phyloP scores from a whole-genome alignment of 2,797 vertebrate species.

The Gadopsis marmoratus region DNA sequence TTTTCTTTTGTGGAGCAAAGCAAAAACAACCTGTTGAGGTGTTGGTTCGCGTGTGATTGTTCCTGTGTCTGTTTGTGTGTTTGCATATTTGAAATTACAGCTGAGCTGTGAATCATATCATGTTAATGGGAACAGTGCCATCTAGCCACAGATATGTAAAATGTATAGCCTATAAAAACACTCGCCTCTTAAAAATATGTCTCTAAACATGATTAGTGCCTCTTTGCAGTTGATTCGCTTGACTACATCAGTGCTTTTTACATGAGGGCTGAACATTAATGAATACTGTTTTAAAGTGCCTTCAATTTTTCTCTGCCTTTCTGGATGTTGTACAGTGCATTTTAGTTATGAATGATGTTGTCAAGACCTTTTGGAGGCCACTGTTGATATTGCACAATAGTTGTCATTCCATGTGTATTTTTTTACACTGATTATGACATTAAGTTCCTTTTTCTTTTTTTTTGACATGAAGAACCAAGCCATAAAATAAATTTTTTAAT shows the following conservation, averaged over 20 bases:
- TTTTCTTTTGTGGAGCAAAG: conserved; percentile 35
- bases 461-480: conserved; percentile 68
- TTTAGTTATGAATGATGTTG: conserved; percentile 30
- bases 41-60: conserved; percentile 6
- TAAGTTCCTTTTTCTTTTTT: conserved; percentile 31
- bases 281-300: conserved; percentile 75
- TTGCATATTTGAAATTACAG: conserved; percentile 38
- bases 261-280: conserved; percentile 64
- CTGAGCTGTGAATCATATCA: conserved; percentile 64
- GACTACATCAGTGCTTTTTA: conserved; percentile 51
- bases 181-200: conserved; percentile 27
- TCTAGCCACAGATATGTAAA: conserved; percentile 53
- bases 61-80: conserved; percentile 3
- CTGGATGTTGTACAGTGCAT: conserved; percentile 38
- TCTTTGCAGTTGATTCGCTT: conserved; percentile 57
- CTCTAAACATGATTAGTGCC: conserved; percentile 67
- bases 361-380: conserved; percentile 42
- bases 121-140: conserved; percentile 72
- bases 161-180: conserved; percentile 49
- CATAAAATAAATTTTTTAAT: conserved; percentile 64
- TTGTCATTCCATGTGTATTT: conserved; percentile 72
- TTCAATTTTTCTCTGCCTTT: conserved; percentile 61
- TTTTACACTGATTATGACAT: conserved; percentile 58
- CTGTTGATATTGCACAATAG: conserved; percentile 65
- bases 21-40: conserved; percentile 19